Percentiles rank a stretch among this genome's conserved stretches.
Conservation (phyloP, 2,113 vertebrate species). For the Philantomba maxwellii region DNA sequence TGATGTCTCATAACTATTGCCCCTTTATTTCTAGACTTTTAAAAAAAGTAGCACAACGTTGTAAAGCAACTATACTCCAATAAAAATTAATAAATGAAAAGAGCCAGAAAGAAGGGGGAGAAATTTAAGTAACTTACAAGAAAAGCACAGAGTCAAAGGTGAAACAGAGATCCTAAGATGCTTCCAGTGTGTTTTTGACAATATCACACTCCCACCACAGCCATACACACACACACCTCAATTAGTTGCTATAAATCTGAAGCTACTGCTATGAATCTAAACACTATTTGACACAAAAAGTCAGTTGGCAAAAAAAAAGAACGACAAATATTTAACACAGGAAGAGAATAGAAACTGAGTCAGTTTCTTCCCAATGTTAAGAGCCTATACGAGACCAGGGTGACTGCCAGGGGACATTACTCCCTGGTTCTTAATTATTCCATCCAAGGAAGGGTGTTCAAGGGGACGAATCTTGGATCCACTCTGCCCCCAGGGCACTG, state of each 20-base stretch:
- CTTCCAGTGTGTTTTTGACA: neutral
- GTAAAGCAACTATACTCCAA: neutral
- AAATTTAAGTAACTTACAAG: neutral
- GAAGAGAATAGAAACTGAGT: neutral
- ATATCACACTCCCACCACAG: neutral
- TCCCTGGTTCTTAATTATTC: neutral
- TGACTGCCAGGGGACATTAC: neutral
- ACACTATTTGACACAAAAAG: neutral
- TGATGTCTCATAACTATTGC: neutral
- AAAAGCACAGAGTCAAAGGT: neutral
- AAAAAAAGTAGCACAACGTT: neutral
- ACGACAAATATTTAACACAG: neutral
- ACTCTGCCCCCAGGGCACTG: neutral
- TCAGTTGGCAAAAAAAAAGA: neutral
- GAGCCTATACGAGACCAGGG: neutral
- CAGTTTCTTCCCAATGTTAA: neutral
- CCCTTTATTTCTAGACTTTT: neutral
- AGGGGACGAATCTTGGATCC: neutral
- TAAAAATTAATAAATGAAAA: neutral
- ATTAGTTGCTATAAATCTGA: neutral
- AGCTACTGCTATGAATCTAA: neutral
- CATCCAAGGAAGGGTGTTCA: neutral
- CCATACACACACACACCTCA: neutral
- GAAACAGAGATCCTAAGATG: neutral
- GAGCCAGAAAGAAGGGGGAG: neutral